Base-by-base conservation (phyloP, 2,113 vertebrate genomes). In the Etia nguti region DNA sequence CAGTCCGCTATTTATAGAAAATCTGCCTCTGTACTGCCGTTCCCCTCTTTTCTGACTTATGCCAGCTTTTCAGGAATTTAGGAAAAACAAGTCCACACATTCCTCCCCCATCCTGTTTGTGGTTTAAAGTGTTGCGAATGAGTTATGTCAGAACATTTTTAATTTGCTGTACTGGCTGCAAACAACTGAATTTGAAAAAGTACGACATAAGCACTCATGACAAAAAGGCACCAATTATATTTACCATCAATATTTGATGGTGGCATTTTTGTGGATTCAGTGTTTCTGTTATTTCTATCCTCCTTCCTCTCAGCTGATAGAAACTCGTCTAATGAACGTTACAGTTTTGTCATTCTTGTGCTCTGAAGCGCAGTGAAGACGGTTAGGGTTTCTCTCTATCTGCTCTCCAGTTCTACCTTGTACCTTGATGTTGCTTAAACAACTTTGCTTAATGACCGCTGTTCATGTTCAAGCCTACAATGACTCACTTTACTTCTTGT, bases 1-100 rank as follows among this genome's bases (percentile, higher is more conserved):
- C 80, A 12, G 57, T 41, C 59, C 4, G 1, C 85, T 94, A 94
- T 95, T 94, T 91, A 86, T 95, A 92, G 92, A 87, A 89, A 73
- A 50, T 62, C 46, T 13, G 22, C 34, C 68, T 77, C 60, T 65
- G 60, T 34, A 4, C 81, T 86, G 80, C 50, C 18, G 10, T 68
- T 2, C 20, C 6, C n/a, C 6, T 11, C 2, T 10, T 52, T 54
- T 73, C 62, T 12, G 16, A 86, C 22, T 70, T 80, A 80, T 68
- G 29, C 38, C 59, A 38, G 22, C 65, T 90, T 90, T 93, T 86
- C 18, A 89, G 73, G 85, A 92, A 93, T 82, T 29, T 43, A 43
- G 48, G 56, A 36, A 85, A 77, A 73, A 16, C 16, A 59, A 56
- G 41, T 50, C 57, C 16, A 56, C 38, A 16, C 68, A 79, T 82